phyloP scores from a whole-genome alignment of 2,888 invertebrate genomes.

The Phyto melanocephala region DNA sequence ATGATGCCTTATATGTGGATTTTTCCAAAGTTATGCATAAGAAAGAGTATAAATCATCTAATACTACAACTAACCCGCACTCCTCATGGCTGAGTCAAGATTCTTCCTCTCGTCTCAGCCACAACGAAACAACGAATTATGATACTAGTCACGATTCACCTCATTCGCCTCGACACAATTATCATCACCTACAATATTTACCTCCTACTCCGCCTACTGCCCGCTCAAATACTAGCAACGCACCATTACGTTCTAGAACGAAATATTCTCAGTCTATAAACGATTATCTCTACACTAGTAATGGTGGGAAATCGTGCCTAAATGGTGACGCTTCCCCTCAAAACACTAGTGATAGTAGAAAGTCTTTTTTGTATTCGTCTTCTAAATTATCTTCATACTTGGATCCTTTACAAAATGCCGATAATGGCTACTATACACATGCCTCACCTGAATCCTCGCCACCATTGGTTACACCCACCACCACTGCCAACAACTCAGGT shows the following conservation, averaged over 20 bases:
- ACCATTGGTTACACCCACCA: constrained; percentile 65
- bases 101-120: constrained; percentile 36
- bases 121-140: constrained; percentile 57
- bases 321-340: constrained; percentile 43
- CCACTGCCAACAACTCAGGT: constrained; percentile 40
- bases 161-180: constrained; percentile 54
- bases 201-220: constrained; percentile 39
- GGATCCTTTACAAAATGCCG: constrained; percentile 56
- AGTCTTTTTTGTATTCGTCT: constrained; percentile 40
- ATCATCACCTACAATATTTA: constrained; percentile 34
- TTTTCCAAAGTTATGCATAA: constrained; percentile 77
- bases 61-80: constrained; percentile 41
- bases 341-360: constrained; percentile 63
- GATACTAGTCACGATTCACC: constrained; percentile 63
- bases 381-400: constrained; percentile 34
- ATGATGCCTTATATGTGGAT: constrained; percentile 79
- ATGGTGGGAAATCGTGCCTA: constrained; percentile 57
- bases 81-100: constrained; percentile 69
- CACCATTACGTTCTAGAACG: constrained; percentile 63
- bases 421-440: constrained; percentile 72
- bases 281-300: constrained; percentile 74
- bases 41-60: constrained; percentile 55
- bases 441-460: constrained; percentile 75
- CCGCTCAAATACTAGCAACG: constrained; percentile 22
- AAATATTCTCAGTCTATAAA: constrained; percentile 73